Evolutionary conservation across 2,113 vertebrate genomes (phyloP).

Genomic region (Himantopus leucocephalus): DNA sequence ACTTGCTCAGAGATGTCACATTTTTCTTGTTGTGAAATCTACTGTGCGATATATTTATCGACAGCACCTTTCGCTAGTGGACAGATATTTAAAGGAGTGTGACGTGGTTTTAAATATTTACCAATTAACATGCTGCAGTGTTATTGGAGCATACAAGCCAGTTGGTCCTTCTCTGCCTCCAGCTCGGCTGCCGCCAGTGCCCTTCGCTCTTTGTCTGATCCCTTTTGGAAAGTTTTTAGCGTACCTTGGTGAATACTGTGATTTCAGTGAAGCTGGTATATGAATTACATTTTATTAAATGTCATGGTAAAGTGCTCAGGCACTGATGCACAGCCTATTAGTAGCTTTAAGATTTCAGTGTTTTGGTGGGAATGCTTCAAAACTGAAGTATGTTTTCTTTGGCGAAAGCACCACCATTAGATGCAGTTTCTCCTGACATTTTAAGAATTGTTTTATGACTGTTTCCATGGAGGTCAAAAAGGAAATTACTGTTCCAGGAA

Average conservation of each 20-base stretch:
- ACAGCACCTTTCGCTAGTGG: not conserved
- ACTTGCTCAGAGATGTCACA: not conserved
- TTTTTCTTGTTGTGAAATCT: not conserved
- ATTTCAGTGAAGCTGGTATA: slow-evolving; percentile 24
- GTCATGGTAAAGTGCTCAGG: slow-evolving; percentile 54
- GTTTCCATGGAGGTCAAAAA: slow-evolving; percentile 70
- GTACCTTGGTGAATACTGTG: not conserved
- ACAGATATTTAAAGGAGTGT: not conserved
- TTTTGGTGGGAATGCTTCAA: slow-evolving; percentile 74
- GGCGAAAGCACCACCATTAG: slow-evolving; percentile 64
- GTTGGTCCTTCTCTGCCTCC: slow-evolving; percentile 19
- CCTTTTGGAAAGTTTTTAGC: slow-evolving; percentile 9
- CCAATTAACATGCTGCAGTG: not conserved
- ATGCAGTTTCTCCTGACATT: slow-evolving; percentile 75
- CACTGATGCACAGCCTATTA: slow-evolving; percentile 53
- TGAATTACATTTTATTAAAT: slow-evolving; percentile 55
- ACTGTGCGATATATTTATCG: not conserved
- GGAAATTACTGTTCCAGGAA: slow-evolving; percentile 78
- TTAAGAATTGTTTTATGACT: slow-evolving; percentile 75
- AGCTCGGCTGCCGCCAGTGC: not conserved
- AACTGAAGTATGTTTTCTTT: slow-evolving; percentile 75
- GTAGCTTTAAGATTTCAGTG: slow-evolving; percentile 52
- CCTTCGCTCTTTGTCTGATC: slow-evolving; percentile 2
- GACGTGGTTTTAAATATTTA: not conserved
- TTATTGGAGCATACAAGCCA: not conserved